These are phyloP conservation scores for Protophormia terraenovae DNA, from an alignment of 2,888 invertebrate genomes.

Conservation along the genomic window DNA sequence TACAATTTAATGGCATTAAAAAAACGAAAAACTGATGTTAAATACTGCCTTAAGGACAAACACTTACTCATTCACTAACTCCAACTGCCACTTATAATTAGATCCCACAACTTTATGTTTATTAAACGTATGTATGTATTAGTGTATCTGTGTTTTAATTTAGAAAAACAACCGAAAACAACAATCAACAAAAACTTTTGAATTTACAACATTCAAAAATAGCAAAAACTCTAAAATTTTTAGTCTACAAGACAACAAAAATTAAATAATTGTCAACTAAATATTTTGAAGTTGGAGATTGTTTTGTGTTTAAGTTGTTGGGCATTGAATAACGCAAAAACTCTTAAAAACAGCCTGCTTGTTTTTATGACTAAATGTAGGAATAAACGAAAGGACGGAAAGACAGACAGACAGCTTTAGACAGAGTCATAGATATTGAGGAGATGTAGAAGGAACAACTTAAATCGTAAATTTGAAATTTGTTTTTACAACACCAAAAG, in stretches of 20 bases:
- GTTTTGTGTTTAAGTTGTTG: not conserved
- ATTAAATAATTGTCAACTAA: conserved; percentile 58
- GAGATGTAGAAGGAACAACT: conserved; percentile 40
- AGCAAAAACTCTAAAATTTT: not conserved
- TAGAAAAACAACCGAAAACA: conserved; percentile 10
- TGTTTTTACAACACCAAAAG: conserved; percentile 26
- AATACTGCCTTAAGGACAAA: conserved; percentile 61
- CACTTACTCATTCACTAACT: not conserved
- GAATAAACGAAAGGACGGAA: not conserved
- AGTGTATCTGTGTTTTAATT: not conserved
- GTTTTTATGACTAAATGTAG: too few species aligned
- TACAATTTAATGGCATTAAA: conserved; percentile 57
- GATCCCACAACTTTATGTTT: conserved; percentile 54
- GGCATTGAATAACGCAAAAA: not conserved
- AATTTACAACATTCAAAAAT: conserved; percentile 12
- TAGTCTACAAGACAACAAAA: conserved; percentile 39
- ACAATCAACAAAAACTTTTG: conserved; percentile 19
- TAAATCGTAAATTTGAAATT: conserved; percentile 59
- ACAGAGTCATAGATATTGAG: not conserved
- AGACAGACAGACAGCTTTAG: not conserved
- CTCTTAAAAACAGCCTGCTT: not conserved
- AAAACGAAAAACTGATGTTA: conserved; percentile 62
- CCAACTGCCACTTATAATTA: conserved; percentile 53
- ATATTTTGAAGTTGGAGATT: conserved; percentile 37
- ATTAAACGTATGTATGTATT: not conserved